Evolutionary conservation across 2,113 vertebrate species (phyloP), one percentile per base, ranked within the genome.

Genomic region (Toxostoma redivivum): DNA sequence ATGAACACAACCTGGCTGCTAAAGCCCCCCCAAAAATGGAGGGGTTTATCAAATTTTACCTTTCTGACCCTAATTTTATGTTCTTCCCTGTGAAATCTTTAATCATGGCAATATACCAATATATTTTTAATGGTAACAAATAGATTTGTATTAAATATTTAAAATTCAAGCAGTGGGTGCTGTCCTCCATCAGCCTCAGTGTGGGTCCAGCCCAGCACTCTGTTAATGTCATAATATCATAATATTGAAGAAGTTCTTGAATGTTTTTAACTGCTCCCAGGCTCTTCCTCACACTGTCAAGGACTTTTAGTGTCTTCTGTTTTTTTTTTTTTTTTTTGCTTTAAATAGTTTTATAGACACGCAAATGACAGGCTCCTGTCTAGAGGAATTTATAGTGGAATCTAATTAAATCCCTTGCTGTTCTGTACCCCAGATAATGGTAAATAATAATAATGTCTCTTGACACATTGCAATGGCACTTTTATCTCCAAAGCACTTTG

Each of bases 81-180:
- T 25, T 60, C 42, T 38, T 53, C 12, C 48, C 30, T 15, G 15
- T 10, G 45, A 37, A 48, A 20, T 20, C 31, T 35, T 33, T 4
- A 8, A 1, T 15, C 5, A 0, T 4, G 48, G 25, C 24, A 13
- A 7, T 1, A 1, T 14, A 6, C 22, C 44, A n/a, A 0, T 20
- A 0, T 5, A 6, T 21, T 5, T 15, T 22, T 48, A 15, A 19
- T 47, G 73, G 37, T 28, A 4, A 22, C 28, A 31, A 20, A 7
- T 15, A 23, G 51, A 5, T 71, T 31, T 7, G 5, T 47, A 20
- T 20, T 4, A 28, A 4, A 17, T 40, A 9, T 5, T 31, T 12
- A 0, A 23, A 22, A 28, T 31, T 58, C 3, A 4, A 1, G 30
- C 5, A 3, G 5, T 4, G 45, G 5, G 14, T 42, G 40, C 58